These are phyloP conservation scores for Zaprionus gabonicus DNA, from an alignment of 1,140 invertebrate genomes.

Conservation along the genomic window DNA sequence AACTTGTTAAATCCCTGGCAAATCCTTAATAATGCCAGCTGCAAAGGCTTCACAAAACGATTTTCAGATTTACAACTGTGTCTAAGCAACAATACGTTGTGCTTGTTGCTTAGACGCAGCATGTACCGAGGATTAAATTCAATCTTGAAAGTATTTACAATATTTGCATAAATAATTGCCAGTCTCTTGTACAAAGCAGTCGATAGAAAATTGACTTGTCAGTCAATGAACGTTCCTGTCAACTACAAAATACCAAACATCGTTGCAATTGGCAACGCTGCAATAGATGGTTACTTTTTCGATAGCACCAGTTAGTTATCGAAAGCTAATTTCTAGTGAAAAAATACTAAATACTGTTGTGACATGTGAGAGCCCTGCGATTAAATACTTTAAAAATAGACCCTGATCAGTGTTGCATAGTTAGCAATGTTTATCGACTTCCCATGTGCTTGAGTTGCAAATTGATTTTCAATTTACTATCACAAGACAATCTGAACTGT, in stretches of 20 bases:
- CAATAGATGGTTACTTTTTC: neutral
- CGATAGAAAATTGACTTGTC: neutral
- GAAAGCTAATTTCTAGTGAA: neutral
- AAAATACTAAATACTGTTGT: neutral
- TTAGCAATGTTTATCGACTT: neutral
- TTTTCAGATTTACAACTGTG: neutral
- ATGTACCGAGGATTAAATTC: neutral
- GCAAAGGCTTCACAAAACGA: neutral
- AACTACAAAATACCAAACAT: neutral
- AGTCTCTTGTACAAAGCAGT: too few relatives aligned
- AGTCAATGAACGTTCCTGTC: neutral
- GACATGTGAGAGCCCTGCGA: neutral
- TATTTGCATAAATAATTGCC: neutral
- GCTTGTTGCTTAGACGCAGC: neutral
- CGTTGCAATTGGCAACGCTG: neutral
- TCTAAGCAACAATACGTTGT: neutral
- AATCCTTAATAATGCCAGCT: conserved; percentile 16
- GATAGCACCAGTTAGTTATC: neutral
- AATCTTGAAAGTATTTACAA: neutral
- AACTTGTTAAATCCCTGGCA: conserved; percentile 11
- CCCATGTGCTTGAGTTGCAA: neutral
- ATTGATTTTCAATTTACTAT: neutral
- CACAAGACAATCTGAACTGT: neutral
- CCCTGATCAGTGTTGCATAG: neutral
- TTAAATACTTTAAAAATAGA: too few relatives aligned